phyloP scores from a whole-genome alignment of 1,140 invertebrate species.

The Pomacea maculata region DNA sequence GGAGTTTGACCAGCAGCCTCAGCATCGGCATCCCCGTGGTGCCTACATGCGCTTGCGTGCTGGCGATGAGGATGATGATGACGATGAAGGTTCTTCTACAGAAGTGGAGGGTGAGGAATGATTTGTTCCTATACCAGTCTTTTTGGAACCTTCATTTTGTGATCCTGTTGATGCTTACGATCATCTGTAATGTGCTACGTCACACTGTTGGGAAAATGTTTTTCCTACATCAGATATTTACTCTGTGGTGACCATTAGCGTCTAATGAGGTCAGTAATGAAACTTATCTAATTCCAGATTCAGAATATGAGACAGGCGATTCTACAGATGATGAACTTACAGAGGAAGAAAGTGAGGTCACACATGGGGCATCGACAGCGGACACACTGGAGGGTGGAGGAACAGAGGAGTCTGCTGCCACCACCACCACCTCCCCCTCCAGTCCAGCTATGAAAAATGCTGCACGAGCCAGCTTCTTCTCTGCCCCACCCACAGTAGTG shows the following conservation, averaged over 20 bases:
- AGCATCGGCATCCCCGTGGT: slow-evolving; percentile 17
- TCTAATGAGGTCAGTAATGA: too few species aligned
- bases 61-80: slow-evolving; percentile 25
- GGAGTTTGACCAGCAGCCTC: slow-evolving; percentile 36
- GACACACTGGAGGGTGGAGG: slow-evolving; percentile 29
- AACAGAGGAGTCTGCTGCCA: slow-evolving; percentile 25
- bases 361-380: slow-evolving; percentile 27
- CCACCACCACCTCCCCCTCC: slow-evolving; percentile 25
- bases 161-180: not conserved
- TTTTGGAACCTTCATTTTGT: not conserved
- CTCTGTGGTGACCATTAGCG: not conserved
- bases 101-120: slow-evolving; percentile 24
- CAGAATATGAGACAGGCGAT: slow-evolving; percentile 25
- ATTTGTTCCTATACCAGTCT: not conserved
- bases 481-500: slow-evolving; percentile 52
- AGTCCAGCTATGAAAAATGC: slow-evolving; percentile 34
- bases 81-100: slow-evolving; percentile 24
- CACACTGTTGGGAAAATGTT: not conserved
- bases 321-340: slow-evolving; percentile 23
- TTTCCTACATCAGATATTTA: not conserved
- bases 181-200: not conserved
- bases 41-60: slow-evolving; percentile 19
- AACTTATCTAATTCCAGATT: slow-evolving; percentile 6
- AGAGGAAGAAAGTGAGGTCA: slow-evolving; percentile 40
- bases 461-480: slow-evolving; percentile 57